Conservation (phyloP, 2,888 invertebrate species). For the Girardia tigrina region DNA sequence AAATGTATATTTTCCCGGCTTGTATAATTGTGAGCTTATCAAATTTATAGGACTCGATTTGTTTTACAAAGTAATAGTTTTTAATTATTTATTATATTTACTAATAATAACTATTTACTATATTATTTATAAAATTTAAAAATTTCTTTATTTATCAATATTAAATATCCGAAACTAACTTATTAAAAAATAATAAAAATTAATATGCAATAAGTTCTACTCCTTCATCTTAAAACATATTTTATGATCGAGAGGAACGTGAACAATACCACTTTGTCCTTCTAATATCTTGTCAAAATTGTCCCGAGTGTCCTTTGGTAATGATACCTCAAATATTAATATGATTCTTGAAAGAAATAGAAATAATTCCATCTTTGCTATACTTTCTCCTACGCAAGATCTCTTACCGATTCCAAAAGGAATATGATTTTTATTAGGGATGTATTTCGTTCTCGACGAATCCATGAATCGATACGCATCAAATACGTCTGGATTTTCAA, state of each 20-base stretch:
- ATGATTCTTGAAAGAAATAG: slow-evolving; percentile 35
- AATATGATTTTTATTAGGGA: slow-evolving; percentile 32
- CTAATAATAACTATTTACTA: no score
- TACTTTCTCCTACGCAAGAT: slow-evolving; percentile 34
- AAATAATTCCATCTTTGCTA: slow-evolving; percentile 36
- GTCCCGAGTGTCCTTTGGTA: background rate
- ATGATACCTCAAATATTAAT: background rate
- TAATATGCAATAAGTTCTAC: no score
- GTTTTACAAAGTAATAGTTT: no score
- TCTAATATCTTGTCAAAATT: background rate
- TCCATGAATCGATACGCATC: slow-evolving; percentile 33
- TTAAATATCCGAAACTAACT: no score
- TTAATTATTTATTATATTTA: no score
- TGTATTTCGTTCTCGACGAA: background rate
- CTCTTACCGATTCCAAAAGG: slow-evolving; percentile 34
- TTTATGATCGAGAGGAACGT: background rate
- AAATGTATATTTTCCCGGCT: no score
- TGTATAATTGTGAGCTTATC: no score
- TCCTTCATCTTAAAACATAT: no score
- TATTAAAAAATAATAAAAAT: no score
- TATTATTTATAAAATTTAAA: no score
- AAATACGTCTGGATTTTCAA: slow-evolving; percentile 33
- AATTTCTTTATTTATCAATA: no score
- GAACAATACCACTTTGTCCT: background rate
- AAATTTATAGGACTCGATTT: no score